Evolutionary conservation across 2,113 vertebrate genomes (phyloP).

Genomic region (Origma solitaria): DNA sequence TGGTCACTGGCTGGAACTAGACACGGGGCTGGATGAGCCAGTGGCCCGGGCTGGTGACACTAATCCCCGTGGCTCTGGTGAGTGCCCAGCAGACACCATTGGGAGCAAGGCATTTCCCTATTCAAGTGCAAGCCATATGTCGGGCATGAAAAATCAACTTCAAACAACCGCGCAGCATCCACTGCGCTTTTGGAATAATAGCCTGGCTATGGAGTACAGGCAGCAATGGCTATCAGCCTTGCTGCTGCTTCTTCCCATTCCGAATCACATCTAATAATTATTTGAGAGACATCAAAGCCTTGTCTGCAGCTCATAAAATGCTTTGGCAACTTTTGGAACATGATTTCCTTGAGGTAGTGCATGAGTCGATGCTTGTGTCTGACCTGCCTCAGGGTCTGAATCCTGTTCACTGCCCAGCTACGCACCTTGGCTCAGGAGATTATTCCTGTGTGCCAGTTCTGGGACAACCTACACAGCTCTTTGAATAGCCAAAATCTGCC

Average conservation of each 20-base stretch:
- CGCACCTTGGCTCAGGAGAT: background rate
- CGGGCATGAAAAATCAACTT: background rate
- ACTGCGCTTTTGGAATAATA: background rate
- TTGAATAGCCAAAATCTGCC: background rate
- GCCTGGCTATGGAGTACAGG: background rate
- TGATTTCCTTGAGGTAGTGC: background rate
- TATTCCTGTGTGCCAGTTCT: background rate
- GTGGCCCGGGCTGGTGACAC: background rate
- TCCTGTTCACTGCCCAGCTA: background rate
- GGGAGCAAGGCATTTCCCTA: background rate
- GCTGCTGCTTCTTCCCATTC: background rate
- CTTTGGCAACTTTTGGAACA: background rate
- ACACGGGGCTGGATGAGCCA: background rate
- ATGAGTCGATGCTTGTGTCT: background rate
- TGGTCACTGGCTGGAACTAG: background rate
- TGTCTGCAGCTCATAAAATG: background rate
- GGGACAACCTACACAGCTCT: background rate
- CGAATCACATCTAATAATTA: background rate
- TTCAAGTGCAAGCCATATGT: background rate
- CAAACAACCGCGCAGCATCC: fast-evolving
- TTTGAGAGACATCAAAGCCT: background rate
- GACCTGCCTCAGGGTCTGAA: background rate
- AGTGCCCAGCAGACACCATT: background rate
- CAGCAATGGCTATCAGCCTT: background rate
- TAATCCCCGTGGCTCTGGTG: background rate